A percentile compares a stretch with the other conserved stretches of the same genome.
Evolutionary conservation across 1,140 invertebrate species (phyloP).

Genomic region (Drosophila neocordata): DNA sequence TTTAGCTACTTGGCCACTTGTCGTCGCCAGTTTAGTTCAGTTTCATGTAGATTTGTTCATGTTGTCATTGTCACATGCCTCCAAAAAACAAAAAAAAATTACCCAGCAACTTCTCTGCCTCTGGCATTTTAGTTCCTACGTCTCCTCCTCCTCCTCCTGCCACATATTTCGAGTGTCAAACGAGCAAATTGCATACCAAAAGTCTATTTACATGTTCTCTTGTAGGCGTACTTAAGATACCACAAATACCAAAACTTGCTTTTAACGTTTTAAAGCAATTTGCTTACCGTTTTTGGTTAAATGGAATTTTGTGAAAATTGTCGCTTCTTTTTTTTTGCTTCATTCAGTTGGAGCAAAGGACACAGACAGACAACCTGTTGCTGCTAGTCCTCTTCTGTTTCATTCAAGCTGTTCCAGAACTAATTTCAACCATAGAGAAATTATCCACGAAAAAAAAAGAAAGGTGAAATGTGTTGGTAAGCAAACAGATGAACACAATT

Average conservation of each 20-base stretch:
- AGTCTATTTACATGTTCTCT: conserved; percentile 82
- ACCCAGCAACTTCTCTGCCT: conserved; percentile 38
- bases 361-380: conserved; percentile 55
- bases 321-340: conserved; percentile 82
- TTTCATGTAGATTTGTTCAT: conserved; percentile 3
- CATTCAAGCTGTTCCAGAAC: conserved; percentile 27
- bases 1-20: conserved; percentile 68
- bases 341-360: conserved; percentile 29
- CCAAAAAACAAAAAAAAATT: conserved; percentile 33
- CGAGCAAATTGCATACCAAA: conserved; percentile 83
- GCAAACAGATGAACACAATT: conserved; percentile 73
- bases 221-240: conserved; percentile 82
- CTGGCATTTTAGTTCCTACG: conserved; percentile 62
- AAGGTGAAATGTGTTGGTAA: conserved; percentile 58
- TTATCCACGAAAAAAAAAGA: conserved; percentile 57
- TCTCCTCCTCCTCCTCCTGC: conserved; percentile 4
- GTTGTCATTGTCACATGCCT: conserved; percentile 74
- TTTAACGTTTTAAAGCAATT: conserved; percentile 63
- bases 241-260: conserved; percentile 66
- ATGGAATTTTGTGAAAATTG: conserved; percentile 71
- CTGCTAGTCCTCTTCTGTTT: conserved; percentile 7
- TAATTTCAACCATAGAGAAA: background rate
- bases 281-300: conserved; percentile 62
- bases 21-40: conserved; percentile 58
- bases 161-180: conserved; percentile 83